A percentile compares a stretch with the other conserved stretches of the same genome.
Evolutionary conservation across 1,140 invertebrate species (phyloP).

Genomic region (Brachionus asplanchnoidis): DNA sequence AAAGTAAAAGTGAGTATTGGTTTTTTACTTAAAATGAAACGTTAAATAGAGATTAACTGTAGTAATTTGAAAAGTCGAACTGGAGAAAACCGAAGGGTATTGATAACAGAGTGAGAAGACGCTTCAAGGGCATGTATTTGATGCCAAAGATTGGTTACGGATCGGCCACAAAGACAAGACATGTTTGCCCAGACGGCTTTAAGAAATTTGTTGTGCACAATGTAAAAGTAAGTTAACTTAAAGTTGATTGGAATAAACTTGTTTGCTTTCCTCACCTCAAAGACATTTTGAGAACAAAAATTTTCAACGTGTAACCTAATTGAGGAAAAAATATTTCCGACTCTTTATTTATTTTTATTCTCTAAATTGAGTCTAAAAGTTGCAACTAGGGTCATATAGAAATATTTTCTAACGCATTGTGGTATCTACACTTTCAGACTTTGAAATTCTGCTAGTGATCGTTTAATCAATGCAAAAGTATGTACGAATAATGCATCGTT

Average conservation of each 20-base stretch:
- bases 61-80: slow-evolving; percentile 62
- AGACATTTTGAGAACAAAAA: neutral
- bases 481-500: slow-evolving; percentile 37
- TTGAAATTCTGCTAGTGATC: slow-evolving; percentile 36
- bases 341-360: slow-evolving; percentile 25
- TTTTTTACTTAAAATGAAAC: slow-evolving; percentile 2
- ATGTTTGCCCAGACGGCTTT: slow-evolving; percentile 95
- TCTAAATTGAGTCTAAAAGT: neutral
- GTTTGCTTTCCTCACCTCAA: slow-evolving; percentile 6
- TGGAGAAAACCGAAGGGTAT: slow-evolving; percentile 96
- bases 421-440: slow-evolving; percentile 40
- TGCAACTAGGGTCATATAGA: slow-evolving; percentile 5
- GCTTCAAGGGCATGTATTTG: slow-evolving; percentile 95
- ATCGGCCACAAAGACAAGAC: slow-evolving; percentile 82
- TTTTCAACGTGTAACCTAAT: slow-evolving; percentile 13
- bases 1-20: slow-evolving; percentile 75
- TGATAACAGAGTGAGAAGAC: slow-evolving; percentile 94
- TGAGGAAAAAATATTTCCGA: neutral
- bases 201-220: slow-evolving; percentile 83
- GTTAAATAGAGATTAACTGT: slow-evolving; percentile 43
- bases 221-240: slow-evolving; percentile 64
- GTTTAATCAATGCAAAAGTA: slow-evolving; percentile 40
- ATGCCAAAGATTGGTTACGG: slow-evolving; percentile 99
- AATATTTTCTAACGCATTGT: neutral
- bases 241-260: neutral